Percentiles rank a stretch among this genome's conserved stretches.
phyloP scores from a whole-genome alignment of 2,113 vertebrate species.

The Serinus canaria region DNA sequence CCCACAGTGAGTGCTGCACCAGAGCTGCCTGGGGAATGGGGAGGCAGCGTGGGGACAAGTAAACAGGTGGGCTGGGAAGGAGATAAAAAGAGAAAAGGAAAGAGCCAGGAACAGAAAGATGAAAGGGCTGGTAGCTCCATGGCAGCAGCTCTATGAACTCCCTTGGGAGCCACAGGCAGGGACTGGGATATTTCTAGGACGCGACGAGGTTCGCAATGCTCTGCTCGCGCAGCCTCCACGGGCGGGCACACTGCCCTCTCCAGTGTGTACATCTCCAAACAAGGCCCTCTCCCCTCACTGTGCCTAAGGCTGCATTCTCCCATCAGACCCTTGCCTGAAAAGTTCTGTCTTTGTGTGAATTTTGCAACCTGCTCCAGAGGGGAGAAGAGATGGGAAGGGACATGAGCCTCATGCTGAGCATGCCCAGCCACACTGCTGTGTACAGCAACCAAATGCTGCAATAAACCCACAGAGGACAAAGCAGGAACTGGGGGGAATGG shows the following conservation, averaged over 20 bases:
- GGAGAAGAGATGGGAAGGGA: not conserved
- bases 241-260: accelerated
- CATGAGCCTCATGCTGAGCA: not conserved
- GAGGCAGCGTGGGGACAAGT: accelerated
- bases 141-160: not conserved
- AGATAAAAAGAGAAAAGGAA: not conserved
- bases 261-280: not conserved
- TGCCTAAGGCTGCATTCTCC: not conserved
- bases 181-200: not conserved
- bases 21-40: not conserved
- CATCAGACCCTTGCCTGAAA: not conserved
- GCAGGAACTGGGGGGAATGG: slow-evolving; percentile 20
- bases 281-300: not conserved
- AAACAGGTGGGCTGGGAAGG: not conserved
- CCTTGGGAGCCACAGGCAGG: not conserved
- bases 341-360: not conserved
- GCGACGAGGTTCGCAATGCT: not conserved
- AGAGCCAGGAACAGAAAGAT: not conserved
- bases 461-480: slow-evolving; percentile 60
- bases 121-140: not conserved
- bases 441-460: not conserved
- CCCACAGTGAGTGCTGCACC: accelerated
- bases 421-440: slow-evolving; percentile 8
- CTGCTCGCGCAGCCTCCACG: not conserved
- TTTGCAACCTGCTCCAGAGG: not conserved